Conservation (phyloP, 1,140 invertebrate genomes). For the Drosophila bipectinata region DNA sequence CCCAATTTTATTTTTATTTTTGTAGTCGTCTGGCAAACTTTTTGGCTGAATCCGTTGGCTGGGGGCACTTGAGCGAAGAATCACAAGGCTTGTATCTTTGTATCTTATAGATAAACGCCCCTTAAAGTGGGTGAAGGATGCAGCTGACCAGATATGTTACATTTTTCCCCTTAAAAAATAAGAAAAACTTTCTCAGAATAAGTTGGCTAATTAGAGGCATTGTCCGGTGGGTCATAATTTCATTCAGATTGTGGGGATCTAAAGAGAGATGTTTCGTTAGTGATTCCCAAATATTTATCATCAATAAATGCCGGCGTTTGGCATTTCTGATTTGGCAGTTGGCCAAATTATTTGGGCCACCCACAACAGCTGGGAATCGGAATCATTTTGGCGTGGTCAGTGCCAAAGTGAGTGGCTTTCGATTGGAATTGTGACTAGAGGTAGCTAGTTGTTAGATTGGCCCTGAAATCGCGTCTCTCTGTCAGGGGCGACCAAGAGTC, state of each 20-base stretch:
- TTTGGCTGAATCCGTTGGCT: conserved; percentile 25
- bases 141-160: background rate
- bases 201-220: conserved; percentile 1
- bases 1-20: background rate
- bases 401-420: conserved; percentile 6
- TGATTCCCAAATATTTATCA: conserved; percentile 23
- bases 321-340: conserved; percentile 54
- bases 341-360: conserved; percentile 47
- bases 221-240: conserved; percentile 15
- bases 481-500: conserved; percentile 35
- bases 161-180: background rate
- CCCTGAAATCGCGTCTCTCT: conserved; percentile 40
- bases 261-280: background rate
- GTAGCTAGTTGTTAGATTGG: conserved; percentile 33
- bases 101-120: conserved; percentile 13
- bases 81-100: conserved; percentile 16
- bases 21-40: conserved; percentile 11
- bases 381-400: conserved; percentile 71
- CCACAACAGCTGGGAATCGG: conserved; percentile 62
- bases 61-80: conserved; percentile 30
- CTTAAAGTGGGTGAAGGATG: conserved; percentile 41
- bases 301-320: conserved; percentile 41
- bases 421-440: conserved; percentile 26
- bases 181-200: background rate
- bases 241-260: background rate